phyloP scores from a whole-genome alignment of 2,113 vertebrate species.

The Charadrius vociferus region DNA sequence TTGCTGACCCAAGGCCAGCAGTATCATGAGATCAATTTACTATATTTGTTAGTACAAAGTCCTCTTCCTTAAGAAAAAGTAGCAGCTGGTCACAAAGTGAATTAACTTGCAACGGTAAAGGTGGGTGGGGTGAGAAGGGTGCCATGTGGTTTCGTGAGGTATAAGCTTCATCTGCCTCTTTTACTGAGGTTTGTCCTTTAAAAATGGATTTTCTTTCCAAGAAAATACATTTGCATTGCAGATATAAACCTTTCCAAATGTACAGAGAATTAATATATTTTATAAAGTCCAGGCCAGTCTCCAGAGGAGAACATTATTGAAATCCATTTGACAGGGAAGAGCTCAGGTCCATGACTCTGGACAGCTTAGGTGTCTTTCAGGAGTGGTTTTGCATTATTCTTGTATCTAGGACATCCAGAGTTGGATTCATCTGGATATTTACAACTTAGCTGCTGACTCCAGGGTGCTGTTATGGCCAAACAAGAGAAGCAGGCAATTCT shows the following conservation, averaged over 20 bases:
- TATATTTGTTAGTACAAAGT: not conserved
- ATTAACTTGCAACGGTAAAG: not conserved
- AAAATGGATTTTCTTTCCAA: not conserved
- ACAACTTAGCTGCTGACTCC: not conserved
- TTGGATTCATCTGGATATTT: not conserved
- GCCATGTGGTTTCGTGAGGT: not conserved
- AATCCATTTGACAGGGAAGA: not conserved
- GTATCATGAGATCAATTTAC: not conserved
- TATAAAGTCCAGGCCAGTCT: not conserved
- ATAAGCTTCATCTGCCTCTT: not conserved
- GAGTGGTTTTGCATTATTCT: not conserved
- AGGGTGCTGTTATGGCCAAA: not conserved
- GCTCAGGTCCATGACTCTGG: not conserved
- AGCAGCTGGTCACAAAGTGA: not conserved
- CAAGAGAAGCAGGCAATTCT: not conserved
- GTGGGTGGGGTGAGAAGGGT: accelerated
- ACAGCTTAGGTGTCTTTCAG: not conserved
- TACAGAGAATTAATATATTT: not conserved
- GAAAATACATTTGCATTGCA: not conserved
- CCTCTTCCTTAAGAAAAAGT: not conserved
- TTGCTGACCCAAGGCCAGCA: not conserved
- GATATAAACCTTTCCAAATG: not conserved
- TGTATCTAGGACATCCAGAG: not conserved
- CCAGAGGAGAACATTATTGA: not conserved
- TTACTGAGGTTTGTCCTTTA: not conserved